Evolutionary conservation across 35 echinoderm and acorn worm genomes (phyloP), one percentile per base, ranked within the genome.

Genomic region (Heliocidaris erythrogramma): DNA sequence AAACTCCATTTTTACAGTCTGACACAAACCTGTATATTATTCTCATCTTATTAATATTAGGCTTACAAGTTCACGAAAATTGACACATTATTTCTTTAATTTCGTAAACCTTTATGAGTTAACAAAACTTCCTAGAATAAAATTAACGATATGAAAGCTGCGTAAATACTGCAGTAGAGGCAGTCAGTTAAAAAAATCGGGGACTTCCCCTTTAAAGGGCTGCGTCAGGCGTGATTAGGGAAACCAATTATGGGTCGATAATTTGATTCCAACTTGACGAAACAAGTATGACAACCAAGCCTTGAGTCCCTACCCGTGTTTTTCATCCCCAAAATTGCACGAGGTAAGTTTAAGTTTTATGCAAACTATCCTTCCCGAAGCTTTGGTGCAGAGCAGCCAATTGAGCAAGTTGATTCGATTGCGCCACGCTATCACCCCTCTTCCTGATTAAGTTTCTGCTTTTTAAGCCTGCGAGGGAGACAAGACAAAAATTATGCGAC

Each of bases 381-480:
- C 65, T 78, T 42, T 78, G 65, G 17, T n/a, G 65, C 65, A 78
- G n/a, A 78, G 65, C 21, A 78, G 65, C 65, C 65, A 78, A 78
- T 78, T 78, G 65, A 78, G 65, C 65, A 18, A n/a, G 21, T 78
- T 78, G 65, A 78, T 78, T 78, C 65, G 65, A 78, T 78, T 78
- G 65, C 27, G 18, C 14, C 65, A n/a, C 65, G 65, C 27, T 78
- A 78, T 78, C 65, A 78, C 65, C 65, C 65, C 65, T 78, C 27
- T 78, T 78, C 65, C 65, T 78, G 65, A 78, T 78, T 78, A 78
- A 78, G 65, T 78, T 78, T 78, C 65, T 78, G 65, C 65, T n/a
- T 78, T 78, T 78, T 78, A 78, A 78, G 65, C 65, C 35, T 78
- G 65, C 65, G 65, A 78, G 65, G 21, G 65, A 18, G 65, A 78